These are phyloP conservation scores for Tamandua tetradactyla DNA, from an alignment of 2,797 vertebrate species.

Conservation along the genomic window DNA sequence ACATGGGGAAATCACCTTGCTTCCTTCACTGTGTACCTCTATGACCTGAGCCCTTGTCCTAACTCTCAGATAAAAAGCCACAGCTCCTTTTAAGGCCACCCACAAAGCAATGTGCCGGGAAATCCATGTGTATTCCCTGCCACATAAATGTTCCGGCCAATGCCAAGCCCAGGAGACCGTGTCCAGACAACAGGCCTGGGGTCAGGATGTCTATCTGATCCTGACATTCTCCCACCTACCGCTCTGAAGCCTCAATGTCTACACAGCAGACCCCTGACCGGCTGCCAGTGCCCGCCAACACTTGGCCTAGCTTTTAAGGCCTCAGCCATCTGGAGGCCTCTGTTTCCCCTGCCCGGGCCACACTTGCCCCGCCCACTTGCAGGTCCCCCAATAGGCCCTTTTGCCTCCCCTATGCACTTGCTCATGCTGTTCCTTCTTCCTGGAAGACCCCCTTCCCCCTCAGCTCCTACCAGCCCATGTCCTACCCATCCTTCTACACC, in stretches of 20 bases:
- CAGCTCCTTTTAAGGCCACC: neutral
- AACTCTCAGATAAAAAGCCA: slow-evolving; percentile 2
- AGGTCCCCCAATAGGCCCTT: neutral
- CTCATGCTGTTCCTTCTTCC: neutral
- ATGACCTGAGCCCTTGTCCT: neutral
- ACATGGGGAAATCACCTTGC: neutral
- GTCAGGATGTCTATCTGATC: neutral
- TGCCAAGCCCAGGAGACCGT: neutral
- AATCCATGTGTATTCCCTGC: neutral
- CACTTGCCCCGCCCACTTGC: neutral
- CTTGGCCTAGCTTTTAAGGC: neutral
- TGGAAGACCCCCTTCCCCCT: neutral
- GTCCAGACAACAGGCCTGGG: neutral
- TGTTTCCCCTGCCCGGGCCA: neutral
- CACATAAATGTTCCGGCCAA: neutral
- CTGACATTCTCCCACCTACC: neutral
- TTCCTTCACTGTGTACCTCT: neutral
- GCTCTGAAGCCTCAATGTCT: neutral
- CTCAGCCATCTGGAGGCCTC: neutral
- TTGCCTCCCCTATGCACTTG: neutral
- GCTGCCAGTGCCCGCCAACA: neutral
- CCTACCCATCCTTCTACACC: neutral
- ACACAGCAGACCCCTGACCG: neutral
- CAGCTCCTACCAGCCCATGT: neutral
- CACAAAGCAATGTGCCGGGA: neutral